Percentiles rank a stretch among this genome's conserved stretches.
Evolutionary conservation across 2,113 vertebrate genomes (phyloP).

Genomic region (Rynchops niger): DNA sequence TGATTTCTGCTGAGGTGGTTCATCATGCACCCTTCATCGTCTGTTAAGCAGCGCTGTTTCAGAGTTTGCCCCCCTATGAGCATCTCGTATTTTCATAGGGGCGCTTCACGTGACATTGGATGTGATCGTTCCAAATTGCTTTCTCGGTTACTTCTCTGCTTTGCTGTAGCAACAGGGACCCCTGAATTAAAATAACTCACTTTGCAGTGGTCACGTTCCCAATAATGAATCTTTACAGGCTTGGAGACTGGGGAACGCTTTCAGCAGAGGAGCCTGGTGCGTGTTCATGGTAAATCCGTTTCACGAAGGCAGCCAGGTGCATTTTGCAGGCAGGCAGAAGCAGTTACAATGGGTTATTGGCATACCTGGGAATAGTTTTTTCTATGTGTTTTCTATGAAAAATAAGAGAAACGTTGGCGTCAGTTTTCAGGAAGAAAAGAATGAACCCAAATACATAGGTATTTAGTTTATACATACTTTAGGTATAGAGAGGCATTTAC

Average conservation of each 20-base stretch:
- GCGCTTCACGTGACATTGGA: rapidly evolving
- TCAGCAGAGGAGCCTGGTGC: background rate
- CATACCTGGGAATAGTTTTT: background rate
- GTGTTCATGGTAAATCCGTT: background rate
- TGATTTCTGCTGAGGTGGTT: conserved; percentile 34
- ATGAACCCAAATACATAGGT: background rate
- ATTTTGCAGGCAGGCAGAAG: background rate
- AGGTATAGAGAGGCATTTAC: background rate
- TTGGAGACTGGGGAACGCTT: background rate
- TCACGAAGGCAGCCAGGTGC: background rate
- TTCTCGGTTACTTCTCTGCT: background rate
- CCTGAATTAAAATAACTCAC: background rate
- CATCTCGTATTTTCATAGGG: background rate
- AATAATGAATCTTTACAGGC: background rate
- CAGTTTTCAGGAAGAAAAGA: background rate
- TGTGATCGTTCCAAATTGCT: background rate
- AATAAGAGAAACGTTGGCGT: background rate
- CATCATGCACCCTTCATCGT: background rate
- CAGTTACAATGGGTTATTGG: background rate
- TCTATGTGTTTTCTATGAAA: background rate
- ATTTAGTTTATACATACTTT: background rate
- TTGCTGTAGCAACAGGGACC: background rate
- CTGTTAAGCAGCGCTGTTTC: background rate
- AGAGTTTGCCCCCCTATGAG: background rate
- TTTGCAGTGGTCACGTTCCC: background rate